Conservation (phyloP, 1,140 invertebrate genomes). For the Drosophila insularis region DNA sequence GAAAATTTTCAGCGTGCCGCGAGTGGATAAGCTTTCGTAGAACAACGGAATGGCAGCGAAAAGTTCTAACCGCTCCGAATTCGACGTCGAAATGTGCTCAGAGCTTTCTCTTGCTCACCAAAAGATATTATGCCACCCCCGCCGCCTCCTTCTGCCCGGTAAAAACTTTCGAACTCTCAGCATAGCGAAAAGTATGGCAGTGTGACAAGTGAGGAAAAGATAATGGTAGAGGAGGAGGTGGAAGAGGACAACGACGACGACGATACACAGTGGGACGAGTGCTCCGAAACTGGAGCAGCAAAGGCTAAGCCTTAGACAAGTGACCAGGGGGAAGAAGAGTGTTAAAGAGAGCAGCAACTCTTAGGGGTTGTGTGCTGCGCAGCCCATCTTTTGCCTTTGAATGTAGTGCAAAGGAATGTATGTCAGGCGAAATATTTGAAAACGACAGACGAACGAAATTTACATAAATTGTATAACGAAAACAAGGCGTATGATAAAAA, state of each 20-base stretch:
- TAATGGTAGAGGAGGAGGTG: slow-evolving; percentile 27
- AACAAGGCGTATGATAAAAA: slow-evolving; percentile 57
- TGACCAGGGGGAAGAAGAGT: slow-evolving; percentile 10
- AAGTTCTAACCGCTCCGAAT: slow-evolving; percentile 44
- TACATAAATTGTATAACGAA: slow-evolving; percentile 76
- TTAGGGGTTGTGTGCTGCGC: slow-evolving; percentile 18
- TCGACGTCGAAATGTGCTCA: slow-evolving; percentile 8
- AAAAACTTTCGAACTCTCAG: slow-evolving; percentile 63
- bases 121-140: slow-evolving; percentile 65
- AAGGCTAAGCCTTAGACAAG: slow-evolving; percentile 18
- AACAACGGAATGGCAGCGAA: slow-evolving; percentile 32
- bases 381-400: slow-evolving; percentile 26
- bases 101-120: slow-evolving; percentile 53
- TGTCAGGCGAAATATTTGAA: slow-evolving; percentile 48
- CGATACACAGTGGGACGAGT: slow-evolving; percentile 45
- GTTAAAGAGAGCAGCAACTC: slow-evolving; percentile 19
- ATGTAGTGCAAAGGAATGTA: slow-evolving; percentile 51
- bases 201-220: slow-evolving; percentile 68
- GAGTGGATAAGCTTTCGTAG: slow-evolving; percentile 81
- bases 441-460: slow-evolving; percentile 41
- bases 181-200: slow-evolving; percentile 68
- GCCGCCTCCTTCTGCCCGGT: neutral
- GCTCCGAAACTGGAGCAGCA: slow-evolving; percentile 70
- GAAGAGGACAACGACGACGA: neutral
- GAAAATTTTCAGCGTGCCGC: slow-evolving; percentile 79